Percentiles rank a stretch among this genome's conserved stretches.
These are phyloP conservation scores for Chalcosyrphus nemorum DNA, from an alignment of 2,888 invertebrate species.

Conservation along the genomic window DNA sequence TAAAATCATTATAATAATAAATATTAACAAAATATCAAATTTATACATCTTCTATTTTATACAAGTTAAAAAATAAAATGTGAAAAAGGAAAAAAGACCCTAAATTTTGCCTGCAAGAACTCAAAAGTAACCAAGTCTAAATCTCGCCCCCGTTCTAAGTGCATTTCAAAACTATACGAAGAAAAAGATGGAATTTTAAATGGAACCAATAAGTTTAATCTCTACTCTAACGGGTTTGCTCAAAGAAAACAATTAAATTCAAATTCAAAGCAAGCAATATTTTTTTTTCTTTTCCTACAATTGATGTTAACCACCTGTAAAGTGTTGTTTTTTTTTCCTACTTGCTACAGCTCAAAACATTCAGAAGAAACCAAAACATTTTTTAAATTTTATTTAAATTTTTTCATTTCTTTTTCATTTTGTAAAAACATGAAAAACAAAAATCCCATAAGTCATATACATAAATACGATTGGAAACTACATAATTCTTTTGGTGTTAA, in stretches of 20 bases:
- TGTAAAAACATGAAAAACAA: constrained; percentile 69
- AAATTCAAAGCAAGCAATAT: background rate
- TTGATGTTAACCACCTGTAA: constrained; percentile 34
- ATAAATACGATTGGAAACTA: constrained; percentile 60
- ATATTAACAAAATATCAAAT: constrained; percentile 60
- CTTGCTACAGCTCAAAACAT: constrained; percentile 39
- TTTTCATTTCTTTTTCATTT: constrained; percentile 44
- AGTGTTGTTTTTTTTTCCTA: background rate
- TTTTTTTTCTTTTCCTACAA: background rate
- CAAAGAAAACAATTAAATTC: background rate
- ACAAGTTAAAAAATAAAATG: constrained; percentile 44
- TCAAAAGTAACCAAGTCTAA: background rate
- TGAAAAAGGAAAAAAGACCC: background rate
- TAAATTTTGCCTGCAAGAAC: background rate
- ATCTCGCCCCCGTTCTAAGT: background rate
- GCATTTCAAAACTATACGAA: constrained; percentile 20
- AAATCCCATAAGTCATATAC: constrained; percentile 50
- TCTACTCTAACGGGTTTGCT: constrained; percentile 7
- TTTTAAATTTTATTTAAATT: constrained; percentile 65
- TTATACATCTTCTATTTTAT: constrained; percentile 50
- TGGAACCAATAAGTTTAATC: constrained; percentile 50
- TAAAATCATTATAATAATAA: constrained; percentile 67
- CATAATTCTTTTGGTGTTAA: constrained; percentile 30
- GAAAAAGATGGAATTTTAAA: constrained; percentile 36
- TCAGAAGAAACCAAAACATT: constrained; percentile 64